Percentiles rank a stretch among this genome's conserved stretches.
Evolutionary conservation across 30 jellyfish, hydroid and myxozoan species (phyloP).

Genomic region (Sanderia malayensis): DNA sequence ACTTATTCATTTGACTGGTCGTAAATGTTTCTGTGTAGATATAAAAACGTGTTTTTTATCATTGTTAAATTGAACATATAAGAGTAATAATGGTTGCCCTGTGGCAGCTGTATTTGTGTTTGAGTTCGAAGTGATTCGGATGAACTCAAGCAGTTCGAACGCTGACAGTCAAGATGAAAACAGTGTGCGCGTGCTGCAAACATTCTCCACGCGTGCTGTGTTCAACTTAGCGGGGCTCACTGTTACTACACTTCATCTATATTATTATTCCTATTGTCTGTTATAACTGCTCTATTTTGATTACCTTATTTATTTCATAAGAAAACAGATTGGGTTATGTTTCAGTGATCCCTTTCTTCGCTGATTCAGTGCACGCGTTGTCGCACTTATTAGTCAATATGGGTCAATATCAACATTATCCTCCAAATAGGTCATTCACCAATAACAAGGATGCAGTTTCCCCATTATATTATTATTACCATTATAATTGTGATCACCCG

Average conservation of each 20-base stretch:
- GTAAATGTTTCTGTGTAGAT: background rate
- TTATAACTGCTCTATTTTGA: background rate
- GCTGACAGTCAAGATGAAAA: background rate
- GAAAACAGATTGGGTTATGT: background rate
- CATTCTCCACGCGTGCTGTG: background rate
- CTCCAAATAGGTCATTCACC: no score
- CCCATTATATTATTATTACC: no score
- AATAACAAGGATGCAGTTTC: no score
- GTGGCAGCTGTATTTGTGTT: background rate
- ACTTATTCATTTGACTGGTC: background rate
- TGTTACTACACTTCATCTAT: no score
- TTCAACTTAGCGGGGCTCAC: no score
- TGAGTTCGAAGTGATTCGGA: background rate
- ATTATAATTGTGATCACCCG: no score
- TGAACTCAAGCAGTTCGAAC: background rate
- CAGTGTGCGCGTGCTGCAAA: conserved; percentile 2
- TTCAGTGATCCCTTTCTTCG: background rate
- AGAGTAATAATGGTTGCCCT: no score
- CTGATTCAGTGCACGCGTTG: background rate
- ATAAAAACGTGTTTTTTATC: background rate
- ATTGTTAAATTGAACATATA: no score
- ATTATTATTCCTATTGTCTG: background rate
- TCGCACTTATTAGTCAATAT: no score
- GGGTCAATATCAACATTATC: no score
- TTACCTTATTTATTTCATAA: background rate